A percentile compares a stretch with the other conserved stretches of the same genome.
phyloP scores from a whole-genome alignment of 2,113 vertebrate genomes.

The Polyodon spathula region DNA sequence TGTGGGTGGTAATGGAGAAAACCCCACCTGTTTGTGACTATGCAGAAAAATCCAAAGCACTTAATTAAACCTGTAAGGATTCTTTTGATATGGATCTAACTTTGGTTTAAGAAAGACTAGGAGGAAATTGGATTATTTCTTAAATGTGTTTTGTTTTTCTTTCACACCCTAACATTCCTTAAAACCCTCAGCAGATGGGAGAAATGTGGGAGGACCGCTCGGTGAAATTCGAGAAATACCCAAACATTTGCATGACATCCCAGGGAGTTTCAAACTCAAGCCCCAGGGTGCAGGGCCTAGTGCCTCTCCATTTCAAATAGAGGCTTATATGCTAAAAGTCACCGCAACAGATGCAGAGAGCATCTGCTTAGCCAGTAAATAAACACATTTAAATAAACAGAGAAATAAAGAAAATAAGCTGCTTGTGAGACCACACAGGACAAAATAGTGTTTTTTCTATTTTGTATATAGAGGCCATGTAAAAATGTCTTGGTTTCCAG shows the following conservation, averaged over 20 bases:
- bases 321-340: not conserved
- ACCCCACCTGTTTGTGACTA: conserved; percentile 1
- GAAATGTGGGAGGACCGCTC: not conserved
- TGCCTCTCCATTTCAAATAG: not conserved
- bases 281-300: conserved; percentile 5
- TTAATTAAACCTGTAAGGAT: not conserved
- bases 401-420: not conserved
- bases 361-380: conserved; percentile 32
- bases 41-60: not conserved
- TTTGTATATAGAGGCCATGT: too few relatives aligned
- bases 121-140: conserved; percentile 7
- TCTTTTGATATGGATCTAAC: conserved; percentile 4
- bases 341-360: conserved; percentile 26
- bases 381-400: conserved; percentile 32
- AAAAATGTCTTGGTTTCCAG: too few relatives aligned
- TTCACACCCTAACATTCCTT: conserved; percentile 4
- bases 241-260: conserved; percentile 8
- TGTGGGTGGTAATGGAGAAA: not conserved
- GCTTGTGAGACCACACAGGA: not conserved
- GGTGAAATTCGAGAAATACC: conserved; percentile 1
- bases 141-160: conserved; percentile 6
- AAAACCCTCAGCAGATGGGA: conserved; percentile 1
- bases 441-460: not conserved
- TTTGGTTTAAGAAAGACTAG: not conserved
- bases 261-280: not conserved